These are phyloP conservation scores for Tiliqua scincoides DNA, from an alignment of 2,113 vertebrate genomes.

Conservation along the genomic window DNA sequence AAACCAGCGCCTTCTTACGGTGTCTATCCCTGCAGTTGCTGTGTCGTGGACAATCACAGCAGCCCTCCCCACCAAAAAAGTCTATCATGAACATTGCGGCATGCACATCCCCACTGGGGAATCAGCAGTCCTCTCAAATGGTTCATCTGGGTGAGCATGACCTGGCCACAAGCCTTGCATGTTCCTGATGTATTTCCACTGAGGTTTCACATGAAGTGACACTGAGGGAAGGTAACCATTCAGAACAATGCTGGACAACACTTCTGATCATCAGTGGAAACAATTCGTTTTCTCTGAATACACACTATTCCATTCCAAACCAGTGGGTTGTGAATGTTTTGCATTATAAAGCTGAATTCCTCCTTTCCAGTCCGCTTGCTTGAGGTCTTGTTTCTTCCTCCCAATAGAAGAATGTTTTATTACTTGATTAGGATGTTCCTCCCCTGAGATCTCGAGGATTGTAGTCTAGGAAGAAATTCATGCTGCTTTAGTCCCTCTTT, in stretches of 20 bases:
- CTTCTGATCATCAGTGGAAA: not conserved
- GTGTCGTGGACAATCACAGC: too few species aligned
- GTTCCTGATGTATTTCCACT: not conserved
- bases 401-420: slow-evolving; percentile 40
- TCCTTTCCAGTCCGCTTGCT: slow-evolving; percentile 11
- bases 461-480: not conserved
- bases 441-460: not conserved
- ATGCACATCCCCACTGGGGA: not conserved
- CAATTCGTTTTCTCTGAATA: slow-evolving; percentile 4
- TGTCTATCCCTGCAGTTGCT: not conserved
- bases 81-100: too few species aligned
- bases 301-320: slow-evolving; percentile 23
- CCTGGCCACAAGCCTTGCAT: not conserved
- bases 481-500: not conserved
- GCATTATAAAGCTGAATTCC: slow-evolving; percentile 13
- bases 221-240: not conserved
- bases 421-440: slow-evolving; percentile 44
- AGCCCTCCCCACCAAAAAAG: not conserved
- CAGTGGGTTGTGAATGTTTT: not conserved
- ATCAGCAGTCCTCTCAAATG: too few species aligned
- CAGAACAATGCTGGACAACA: not conserved
- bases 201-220: not conserved
- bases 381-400: slow-evolving; percentile 2
- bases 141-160: not conserved
- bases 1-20: not conserved